Conservation (phyloP, 2,888 invertebrate genomes). For the Aricia artaxerxes region DNA sequence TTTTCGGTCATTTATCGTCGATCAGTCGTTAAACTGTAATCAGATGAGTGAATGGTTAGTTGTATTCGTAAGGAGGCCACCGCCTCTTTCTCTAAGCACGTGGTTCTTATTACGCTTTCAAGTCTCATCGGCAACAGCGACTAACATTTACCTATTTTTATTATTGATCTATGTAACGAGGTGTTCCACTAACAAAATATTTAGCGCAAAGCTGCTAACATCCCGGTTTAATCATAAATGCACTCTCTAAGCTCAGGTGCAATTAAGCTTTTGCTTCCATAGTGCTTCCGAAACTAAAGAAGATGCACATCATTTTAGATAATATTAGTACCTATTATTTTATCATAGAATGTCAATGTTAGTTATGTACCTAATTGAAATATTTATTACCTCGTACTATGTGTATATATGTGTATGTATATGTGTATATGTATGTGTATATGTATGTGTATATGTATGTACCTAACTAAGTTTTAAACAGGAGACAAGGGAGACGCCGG, state of each 20-base stretch:
- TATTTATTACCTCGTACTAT: neutral
- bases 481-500: constrained; percentile 43
- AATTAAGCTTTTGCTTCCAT: constrained; percentile 6
- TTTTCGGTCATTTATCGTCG: constrained; percentile 18
- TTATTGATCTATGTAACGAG: neutral
- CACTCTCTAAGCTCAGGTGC: constrained; percentile 14
- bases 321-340: neutral
- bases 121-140: constrained; percentile 5
- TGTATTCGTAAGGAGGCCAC: constrained; percentile 15
- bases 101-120: constrained; percentile 14
- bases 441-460: neutral
- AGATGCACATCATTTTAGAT: neutral
- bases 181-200: constrained; percentile 10
- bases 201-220: neutral
- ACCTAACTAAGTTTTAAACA: constrained; percentile 5
- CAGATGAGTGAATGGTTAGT: constrained; percentile 8
- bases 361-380: neutral
- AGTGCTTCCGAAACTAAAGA: constrained; percentile 3
- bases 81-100: constrained; percentile 13
- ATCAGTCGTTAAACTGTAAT: constrained; percentile 11
- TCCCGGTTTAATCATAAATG: constrained; percentile 15
- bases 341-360: neutral
- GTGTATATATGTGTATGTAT: too few species aligned
- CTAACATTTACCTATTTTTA: neutral
- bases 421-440: neutral